A percentile compares a stretch with the other conserved stretches of the same genome.
Conservation (phyloP, 1,140 invertebrate genomes). For the Nylanderia fulva region DNA sequence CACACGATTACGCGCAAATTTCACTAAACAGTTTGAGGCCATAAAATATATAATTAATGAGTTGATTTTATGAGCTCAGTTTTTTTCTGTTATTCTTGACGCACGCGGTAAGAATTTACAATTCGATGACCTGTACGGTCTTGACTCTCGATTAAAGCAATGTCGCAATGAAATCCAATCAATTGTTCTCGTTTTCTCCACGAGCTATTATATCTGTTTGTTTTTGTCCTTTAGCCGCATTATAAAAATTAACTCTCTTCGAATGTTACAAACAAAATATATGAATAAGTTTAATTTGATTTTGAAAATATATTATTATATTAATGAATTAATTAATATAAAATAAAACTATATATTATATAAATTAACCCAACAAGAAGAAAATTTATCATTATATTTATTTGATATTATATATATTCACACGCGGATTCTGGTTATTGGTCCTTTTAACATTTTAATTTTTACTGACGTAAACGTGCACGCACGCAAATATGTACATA, state of each 20-base stretch:
- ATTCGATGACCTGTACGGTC: not conserved
- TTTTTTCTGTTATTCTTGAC: slow-evolving; percentile 9
- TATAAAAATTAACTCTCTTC: not conserved
- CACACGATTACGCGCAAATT: not conserved
- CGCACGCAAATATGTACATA: not conserved
- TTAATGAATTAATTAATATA: not conserved
- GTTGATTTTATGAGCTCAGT: not conserved
- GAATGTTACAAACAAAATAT: slow-evolving; percentile 10
- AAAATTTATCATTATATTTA: not conserved
- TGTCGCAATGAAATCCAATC: not conserved
- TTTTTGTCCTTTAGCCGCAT: not conserved
- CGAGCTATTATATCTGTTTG: not conserved
- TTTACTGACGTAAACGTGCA: too few species aligned
- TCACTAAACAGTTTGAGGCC: not conserved
- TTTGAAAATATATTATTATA: not conserved
- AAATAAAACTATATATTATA: not conserved
- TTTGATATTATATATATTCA: not conserved
- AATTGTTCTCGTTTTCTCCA: not conserved
- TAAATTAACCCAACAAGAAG: not conserved
- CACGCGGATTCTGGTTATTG: not conserved
- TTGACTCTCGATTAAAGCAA: slow-evolving; percentile 16
- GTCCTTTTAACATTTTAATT: not conserved
- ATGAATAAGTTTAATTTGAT: not conserved
- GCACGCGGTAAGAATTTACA: not conserved
- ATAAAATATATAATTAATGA: slow-evolving; percentile 1